phyloP scores from a whole-genome alignment of 2,888 invertebrate species.

The Callimorpha dominula region DNA sequence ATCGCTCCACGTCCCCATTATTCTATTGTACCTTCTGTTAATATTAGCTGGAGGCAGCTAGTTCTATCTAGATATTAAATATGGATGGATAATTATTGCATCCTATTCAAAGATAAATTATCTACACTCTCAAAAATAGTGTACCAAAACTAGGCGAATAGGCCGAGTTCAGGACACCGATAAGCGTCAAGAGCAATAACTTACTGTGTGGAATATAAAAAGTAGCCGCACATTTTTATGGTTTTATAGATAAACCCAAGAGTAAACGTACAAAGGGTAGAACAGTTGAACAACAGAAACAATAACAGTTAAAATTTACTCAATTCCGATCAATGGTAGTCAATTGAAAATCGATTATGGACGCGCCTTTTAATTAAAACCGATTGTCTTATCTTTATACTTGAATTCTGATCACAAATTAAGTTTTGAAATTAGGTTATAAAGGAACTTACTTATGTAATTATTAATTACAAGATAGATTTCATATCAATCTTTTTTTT shows the following conservation, averaged over 20 bases:
- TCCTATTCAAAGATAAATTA: not conserved
- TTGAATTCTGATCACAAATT: conserved; percentile 47
- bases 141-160: not conserved
- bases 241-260: not conserved
- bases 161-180: not conserved
- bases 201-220: not conserved
- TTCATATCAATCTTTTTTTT: not conserved
- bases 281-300: conserved; percentile 16
- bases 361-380: conserved; percentile 68
- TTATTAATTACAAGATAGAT: not conserved
- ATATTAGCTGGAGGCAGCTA: too few species aligned
- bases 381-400: conserved; percentile 65
- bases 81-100: not conserved
- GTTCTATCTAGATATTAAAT: too few species aligned
- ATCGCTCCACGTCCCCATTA: not conserved
- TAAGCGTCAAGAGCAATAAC: not conserved
- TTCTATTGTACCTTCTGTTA: too few species aligned
- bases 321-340: conserved; percentile 58
- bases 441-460: not conserved
- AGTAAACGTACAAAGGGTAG: conserved; percentile 12
- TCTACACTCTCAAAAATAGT: not conserved
- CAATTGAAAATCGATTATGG: conserved; percentile 73
- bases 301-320: conserved; percentile 46
- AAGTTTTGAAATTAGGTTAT: not conserved
- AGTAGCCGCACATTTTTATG: not conserved